These are phyloP conservation scores for Sardinella longiceps DNA, from an alignment of 2,797 vertebrate species.

Conservation along the genomic window DNA sequence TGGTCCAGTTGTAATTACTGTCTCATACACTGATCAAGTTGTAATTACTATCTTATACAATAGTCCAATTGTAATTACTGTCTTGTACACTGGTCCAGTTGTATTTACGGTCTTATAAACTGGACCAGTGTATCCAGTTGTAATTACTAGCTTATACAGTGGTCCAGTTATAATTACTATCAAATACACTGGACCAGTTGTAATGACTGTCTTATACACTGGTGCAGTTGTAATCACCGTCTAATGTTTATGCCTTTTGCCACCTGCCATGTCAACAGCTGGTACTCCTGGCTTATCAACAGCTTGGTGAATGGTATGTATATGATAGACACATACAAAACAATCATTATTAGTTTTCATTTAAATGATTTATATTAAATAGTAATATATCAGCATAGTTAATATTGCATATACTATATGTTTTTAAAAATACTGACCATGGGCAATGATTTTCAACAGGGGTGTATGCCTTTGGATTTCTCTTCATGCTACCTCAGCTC, in stretches of 20 bases:
- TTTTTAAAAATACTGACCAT: background rate
- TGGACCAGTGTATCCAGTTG: too few relatives aligned
- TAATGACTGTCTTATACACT: background rate
- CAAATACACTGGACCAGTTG: constrained; percentile 26
- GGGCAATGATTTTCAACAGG: constrained; percentile 68
- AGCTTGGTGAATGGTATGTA: constrained; percentile 94
- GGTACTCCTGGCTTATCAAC: constrained; percentile 99
- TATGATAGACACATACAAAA: background rate
- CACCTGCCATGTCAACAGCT: constrained; percentile 72
- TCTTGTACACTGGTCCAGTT: background rate
- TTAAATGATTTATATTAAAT: too few relatives aligned
- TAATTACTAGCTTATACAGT: too few relatives aligned
- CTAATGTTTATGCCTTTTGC: constrained; percentile 16
- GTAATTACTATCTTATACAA: background rate
- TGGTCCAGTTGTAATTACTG: background rate
- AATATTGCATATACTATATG: background rate
- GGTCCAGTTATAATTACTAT: background rate
- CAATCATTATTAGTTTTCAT: background rate
- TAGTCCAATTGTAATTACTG: background rate
- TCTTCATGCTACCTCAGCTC: constrained; percentile 99
- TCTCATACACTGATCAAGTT: constrained; percentile 24
- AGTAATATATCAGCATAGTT: too few relatives aligned
- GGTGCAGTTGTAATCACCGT: background rate
- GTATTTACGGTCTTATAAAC: background rate
- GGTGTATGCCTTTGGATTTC: constrained; percentile 97